These are phyloP conservation scores for Nothoprocta pentlandii DNA, from an alignment of 2,113 vertebrate species.

Conservation along the genomic window DNA sequence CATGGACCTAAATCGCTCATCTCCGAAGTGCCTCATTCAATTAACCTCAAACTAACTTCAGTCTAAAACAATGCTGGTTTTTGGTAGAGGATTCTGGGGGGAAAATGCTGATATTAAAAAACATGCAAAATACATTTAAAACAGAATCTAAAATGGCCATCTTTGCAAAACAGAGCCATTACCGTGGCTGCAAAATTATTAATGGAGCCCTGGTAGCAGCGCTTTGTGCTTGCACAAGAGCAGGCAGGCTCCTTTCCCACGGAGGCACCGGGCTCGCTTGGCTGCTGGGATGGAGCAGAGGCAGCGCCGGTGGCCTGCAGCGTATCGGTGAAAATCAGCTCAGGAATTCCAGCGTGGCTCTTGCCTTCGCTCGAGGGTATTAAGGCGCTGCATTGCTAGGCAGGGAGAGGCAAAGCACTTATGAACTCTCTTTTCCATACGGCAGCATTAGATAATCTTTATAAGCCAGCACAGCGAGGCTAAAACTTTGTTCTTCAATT, in stretches of 20 bases:
- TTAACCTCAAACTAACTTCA: background rate
- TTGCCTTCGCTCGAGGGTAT: slow-evolving; percentile 17
- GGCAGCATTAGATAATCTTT: background rate
- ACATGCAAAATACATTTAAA: background rate
- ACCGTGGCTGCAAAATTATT: background rate
- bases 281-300: background rate
- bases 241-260: slow-evolving; percentile 24
- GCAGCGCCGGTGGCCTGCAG: background rate
- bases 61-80: background rate
- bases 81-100: background rate
- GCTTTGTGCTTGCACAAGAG: background rate
- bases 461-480: background rate
- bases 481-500: background rate
- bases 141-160: background rate
- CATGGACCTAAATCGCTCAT: background rate
- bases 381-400: fast-evolving
- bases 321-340: background rate
- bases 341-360: background rate
- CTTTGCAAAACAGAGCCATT: background rate
- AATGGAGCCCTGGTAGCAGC: background rate
- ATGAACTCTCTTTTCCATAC: background rate
- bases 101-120: background rate
- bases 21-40: background rate
- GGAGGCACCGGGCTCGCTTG: background rate
- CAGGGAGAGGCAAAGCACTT: background rate